Evolutionary conservation across 2,797 vertebrate genomes (phyloP).

Genomic region (Hozukius guyotensis): DNA sequence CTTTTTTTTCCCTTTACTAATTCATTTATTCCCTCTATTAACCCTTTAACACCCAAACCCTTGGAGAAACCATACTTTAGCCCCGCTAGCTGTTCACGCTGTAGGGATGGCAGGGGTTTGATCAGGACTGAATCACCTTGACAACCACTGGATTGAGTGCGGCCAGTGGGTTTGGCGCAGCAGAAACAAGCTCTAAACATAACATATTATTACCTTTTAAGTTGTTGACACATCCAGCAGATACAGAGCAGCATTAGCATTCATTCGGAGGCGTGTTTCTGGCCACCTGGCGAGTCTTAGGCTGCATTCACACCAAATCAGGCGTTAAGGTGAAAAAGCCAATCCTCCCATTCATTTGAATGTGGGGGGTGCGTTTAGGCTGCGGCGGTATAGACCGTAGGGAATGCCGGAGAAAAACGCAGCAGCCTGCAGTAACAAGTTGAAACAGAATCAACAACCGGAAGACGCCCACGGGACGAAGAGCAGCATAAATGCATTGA

Average conservation of each 20-base stretch:
- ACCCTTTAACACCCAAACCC: slow-evolving; percentile 27
- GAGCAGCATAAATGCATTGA: too few relatives aligned
- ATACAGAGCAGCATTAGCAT: not conserved
- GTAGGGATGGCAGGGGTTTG: not conserved
- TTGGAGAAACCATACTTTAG: not conserved
- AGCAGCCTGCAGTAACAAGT: too few relatives aligned
- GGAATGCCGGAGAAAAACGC: too few relatives aligned
- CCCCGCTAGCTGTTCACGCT: not conserved
- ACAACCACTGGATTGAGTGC: not conserved
- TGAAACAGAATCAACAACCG: fast-evolving
- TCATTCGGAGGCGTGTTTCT: not conserved
- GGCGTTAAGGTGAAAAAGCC: too few relatives aligned
- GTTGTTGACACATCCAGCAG: not conserved
- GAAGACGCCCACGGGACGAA: too few relatives aligned
- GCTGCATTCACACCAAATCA: too few relatives aligned
- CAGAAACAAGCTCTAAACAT: not conserved
- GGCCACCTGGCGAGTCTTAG: not conserved
- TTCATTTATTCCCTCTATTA: slow-evolving; percentile 44
- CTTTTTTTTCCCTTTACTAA: not conserved
- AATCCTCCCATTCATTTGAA: too few relatives aligned
- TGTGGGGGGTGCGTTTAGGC: too few relatives aligned
- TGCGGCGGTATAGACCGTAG: too few relatives aligned
- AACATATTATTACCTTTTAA: not conserved
- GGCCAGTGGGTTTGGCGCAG: not conserved
- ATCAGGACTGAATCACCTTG: not conserved